These are phyloP conservation scores for Lepidochrysops patricia DNA, from an alignment of 2,888 invertebrate species.

Conservation along the genomic window DNA sequence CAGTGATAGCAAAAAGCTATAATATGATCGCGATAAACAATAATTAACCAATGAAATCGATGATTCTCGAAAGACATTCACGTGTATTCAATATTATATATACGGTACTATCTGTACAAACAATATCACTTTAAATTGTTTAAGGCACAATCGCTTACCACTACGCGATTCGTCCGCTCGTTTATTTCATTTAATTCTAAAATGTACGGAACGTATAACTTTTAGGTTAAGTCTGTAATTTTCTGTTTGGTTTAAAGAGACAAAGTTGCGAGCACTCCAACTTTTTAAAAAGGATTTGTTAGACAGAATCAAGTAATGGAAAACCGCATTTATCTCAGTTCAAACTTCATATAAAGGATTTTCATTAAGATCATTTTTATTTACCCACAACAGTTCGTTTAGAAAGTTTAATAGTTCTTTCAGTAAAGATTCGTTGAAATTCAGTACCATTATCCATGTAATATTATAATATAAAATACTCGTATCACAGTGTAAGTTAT, in stretches of 20 bases:
- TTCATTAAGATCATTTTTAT: neutral
- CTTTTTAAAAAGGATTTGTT: slow-evolving; percentile 11
- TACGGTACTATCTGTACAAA: no score
- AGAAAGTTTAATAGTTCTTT: neutral
- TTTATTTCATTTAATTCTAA: neutral
- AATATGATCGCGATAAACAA: no score
- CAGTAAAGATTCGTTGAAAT: no score
- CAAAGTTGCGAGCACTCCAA: slow-evolving; percentile 3
- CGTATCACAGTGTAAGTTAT: no score
- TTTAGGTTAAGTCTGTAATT: neutral
- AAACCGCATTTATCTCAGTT: slow-evolving; percentile 12
- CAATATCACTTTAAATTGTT: no score
- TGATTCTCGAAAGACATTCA: no score
- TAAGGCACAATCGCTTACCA: no score
- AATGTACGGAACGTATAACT: neutral
- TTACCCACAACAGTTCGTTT: neutral
- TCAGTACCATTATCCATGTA: no score
- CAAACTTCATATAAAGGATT: neutral
- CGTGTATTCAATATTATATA: no score
- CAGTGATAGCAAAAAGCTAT: no score
- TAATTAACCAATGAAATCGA: no score
- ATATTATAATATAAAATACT: neutral
- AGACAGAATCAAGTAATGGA: slow-evolving; percentile 9
- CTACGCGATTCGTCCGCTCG: no score
- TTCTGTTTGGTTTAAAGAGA: neutral